A percentile compares a stretch with the other conserved stretches of the same genome.
phyloP scores from a whole-genome alignment of 1,140 invertebrate species.

The Apolygus lucorum region DNA sequence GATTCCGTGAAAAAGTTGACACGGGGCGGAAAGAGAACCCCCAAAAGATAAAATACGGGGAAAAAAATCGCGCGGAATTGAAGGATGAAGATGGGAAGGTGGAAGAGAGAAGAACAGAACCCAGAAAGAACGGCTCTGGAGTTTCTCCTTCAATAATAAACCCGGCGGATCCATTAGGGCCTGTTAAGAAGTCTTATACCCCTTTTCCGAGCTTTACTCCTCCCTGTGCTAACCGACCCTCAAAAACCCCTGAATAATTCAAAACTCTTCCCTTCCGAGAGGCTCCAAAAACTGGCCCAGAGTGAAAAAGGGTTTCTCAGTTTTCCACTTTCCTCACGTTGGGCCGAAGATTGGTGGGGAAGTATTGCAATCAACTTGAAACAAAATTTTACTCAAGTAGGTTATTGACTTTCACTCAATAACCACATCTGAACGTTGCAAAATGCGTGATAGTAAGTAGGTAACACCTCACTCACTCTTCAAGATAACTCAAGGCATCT shows the following conservation, averaged over 20 bases:
- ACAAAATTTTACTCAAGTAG: too few relatives aligned
- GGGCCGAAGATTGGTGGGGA: too few relatives aligned
- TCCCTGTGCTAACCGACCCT: conserved; percentile 1
- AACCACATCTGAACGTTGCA: too few relatives aligned
- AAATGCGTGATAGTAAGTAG: too few relatives aligned
- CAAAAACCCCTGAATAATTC: conserved; percentile 22
- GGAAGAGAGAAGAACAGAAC: not conserved
- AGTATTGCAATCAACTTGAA: too few relatives aligned
- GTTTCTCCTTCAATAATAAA: conserved; percentile 22
- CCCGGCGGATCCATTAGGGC: conserved; percentile 19
- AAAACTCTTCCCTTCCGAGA: conserved; percentile 11
- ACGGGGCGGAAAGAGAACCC: not conserved
- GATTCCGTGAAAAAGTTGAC: not conserved
- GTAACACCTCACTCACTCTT: too few relatives aligned
- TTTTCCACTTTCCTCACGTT: too few relatives aligned
- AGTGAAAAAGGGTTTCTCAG: too few relatives aligned
- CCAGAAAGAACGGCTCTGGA: not conserved
- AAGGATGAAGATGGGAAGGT: conserved; percentile 12
- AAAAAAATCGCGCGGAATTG: not conserved
- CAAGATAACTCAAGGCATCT: too few relatives aligned
- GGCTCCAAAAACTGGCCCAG: too few relatives aligned
- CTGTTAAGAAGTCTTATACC: conserved; percentile 18
- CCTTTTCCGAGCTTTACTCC: not conserved
- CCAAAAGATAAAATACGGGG: too few relatives aligned
- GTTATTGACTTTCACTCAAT: too few relatives aligned